A percentile compares a stretch with the other conserved stretches of the same genome.
Evolutionary conservation across 2,888 invertebrate genomes (phyloP).

Genomic region (Nemurella pictetii): DNA sequence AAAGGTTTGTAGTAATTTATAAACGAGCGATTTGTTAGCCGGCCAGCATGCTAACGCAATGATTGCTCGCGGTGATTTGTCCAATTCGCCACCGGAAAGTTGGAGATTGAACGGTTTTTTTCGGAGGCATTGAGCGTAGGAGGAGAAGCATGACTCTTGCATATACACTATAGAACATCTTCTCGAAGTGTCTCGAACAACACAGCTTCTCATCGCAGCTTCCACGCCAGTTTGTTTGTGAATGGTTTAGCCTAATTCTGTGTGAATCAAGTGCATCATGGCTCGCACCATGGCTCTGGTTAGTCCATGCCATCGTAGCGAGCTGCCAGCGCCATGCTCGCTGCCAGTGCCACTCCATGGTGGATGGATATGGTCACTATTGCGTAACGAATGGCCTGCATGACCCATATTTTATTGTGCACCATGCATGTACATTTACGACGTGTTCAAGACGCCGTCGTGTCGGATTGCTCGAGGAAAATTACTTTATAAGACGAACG

Average conservation of each 20-base stretch:
- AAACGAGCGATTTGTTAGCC: not conserved
- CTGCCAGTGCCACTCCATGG: not conserved
- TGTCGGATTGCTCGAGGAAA: not conserved
- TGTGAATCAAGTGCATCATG: conserved; percentile 1
- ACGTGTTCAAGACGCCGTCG: not conserved
- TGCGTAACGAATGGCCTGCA: conserved; percentile 32
- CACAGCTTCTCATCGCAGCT: not conserved
- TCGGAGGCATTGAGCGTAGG: not conserved
- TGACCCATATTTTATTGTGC: conserved; percentile 29
- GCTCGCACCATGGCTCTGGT: not conserved
- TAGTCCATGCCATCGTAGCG: too few relatives aligned
- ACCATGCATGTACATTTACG: conserved; percentile 22
- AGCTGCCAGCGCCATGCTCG: too few relatives aligned
- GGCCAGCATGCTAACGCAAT: not conserved
- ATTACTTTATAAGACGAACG: not conserved
- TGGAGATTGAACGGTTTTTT: not conserved
- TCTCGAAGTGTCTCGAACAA: not conserved
- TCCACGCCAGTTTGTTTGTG: conserved; percentile 10
- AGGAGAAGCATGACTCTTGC: not conserved
- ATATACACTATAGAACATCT: not conserved
- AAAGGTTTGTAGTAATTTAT: not conserved
- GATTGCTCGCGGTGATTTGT: not conserved
- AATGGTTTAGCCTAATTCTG: conserved; percentile 24
- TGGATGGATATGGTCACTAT: conserved; percentile 11
- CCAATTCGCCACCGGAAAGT: too few relatives aligned